Evolutionary conservation across 2,797 vertebrate genomes (phyloP), one percentile per base, ranked within the genome.

Genomic region (Hydrocynus forskahlii): DNA sequence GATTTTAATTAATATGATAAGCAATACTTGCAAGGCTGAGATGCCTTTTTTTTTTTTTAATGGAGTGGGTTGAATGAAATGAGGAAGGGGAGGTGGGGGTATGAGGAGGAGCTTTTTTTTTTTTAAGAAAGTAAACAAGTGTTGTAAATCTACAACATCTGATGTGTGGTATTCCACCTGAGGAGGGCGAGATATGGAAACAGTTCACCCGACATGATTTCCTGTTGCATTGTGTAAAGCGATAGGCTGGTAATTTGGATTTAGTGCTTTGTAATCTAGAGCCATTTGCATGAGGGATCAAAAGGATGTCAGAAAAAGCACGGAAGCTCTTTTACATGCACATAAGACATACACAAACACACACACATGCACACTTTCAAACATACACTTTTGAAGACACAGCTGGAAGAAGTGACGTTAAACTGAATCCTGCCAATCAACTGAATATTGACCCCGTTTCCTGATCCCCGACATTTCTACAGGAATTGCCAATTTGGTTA

Each of bases 1-100:
- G 94, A 96, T 97, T 98, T 97, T 98, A 98, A 98, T 99, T 98
- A 98, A 98, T 98, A 97, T 97, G 97, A 97, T 97, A 98, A 98
- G 97, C 97, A 98, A 98, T 95, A 97, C 95, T 96, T 95, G 95
- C 96, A 95, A 97, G 95, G 95, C 94, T 95, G 95, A 95, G 95
- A 94, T 93, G 95, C 93, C 95, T 92, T 93, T 95, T 91, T 89
- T 78, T 88, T 78, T 88, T 90, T 92, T 77, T 89, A 91, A 93
- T 93, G 94, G 94, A 91, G 90, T 90, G 91, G 85, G 68, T 82
- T 81, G 89, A 89, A 88, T 85, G 81, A 86, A 82, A 88, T 77
- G 75, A 83, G 74, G 89, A 57, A 19, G n/a, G 16, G 66, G 60
- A 74, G 25, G 35, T 2, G 83, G 63, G 80, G 35, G 17, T 4